phyloP scores from a whole-genome alignment of 2,888 invertebrate species.

The Aplocera efformata region DNA sequence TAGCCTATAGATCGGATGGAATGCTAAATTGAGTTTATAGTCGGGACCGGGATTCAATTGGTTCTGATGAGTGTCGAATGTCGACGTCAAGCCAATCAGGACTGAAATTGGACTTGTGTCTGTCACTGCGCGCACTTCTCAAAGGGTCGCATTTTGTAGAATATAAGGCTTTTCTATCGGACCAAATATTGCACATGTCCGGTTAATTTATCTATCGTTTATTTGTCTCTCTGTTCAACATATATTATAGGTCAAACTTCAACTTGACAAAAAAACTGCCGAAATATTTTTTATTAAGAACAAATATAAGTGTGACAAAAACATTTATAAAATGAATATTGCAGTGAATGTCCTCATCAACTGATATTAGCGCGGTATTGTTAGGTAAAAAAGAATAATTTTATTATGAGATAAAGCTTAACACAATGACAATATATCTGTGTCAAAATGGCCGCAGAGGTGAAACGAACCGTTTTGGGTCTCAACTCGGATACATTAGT shows the following conservation, averaged over 20 bases:
- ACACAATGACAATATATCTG: slow-evolving; percentile 57
- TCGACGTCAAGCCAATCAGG: slow-evolving; percentile 63
- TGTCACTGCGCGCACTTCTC: slow-evolving; percentile 47
- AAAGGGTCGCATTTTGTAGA: slow-evolving; percentile 35
- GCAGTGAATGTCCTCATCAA: too few relatives aligned
- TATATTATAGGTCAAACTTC: too few relatives aligned
- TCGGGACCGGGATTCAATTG: slow-evolving; percentile 60
- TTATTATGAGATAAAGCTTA: too few relatives aligned
- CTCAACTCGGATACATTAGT: slow-evolving; percentile 59
- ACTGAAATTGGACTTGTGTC: slow-evolving; percentile 50
- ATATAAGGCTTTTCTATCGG: too few relatives aligned
- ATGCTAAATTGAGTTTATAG: slow-evolving; percentile 58
- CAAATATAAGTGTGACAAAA: too few relatives aligned
- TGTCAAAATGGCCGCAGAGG: slow-evolving; percentile 51
- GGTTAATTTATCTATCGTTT: too few relatives aligned
- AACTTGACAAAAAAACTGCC: too few relatives aligned
- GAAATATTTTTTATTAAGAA: too few relatives aligned
- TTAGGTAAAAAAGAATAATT: too few relatives aligned
- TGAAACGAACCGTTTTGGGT: slow-evolving; percentile 46
- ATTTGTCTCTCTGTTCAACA: too few relatives aligned
- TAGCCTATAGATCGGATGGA: slow-evolving; percentile 37
- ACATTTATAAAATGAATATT: too few relatives aligned
- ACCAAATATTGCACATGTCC: slow-evolving; percentile 1
- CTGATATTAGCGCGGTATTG: too few relatives aligned
- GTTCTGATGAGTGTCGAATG: slow-evolving; percentile 47